These are phyloP conservation scores for Puma concolor DNA, from an alignment of 2,113 vertebrate genomes.

Conservation along the genomic window DNA sequence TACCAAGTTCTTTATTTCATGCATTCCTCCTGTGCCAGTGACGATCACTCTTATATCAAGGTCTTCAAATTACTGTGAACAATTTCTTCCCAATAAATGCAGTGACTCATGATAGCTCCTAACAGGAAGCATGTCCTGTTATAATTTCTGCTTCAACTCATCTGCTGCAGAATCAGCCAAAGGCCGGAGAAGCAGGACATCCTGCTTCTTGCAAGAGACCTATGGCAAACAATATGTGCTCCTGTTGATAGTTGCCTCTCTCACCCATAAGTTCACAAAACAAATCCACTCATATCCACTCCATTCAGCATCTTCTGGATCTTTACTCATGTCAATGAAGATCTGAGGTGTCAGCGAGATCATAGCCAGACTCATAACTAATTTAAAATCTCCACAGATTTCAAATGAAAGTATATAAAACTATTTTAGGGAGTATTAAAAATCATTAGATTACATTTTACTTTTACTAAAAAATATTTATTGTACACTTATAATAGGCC, in stretches of 20 bases:
- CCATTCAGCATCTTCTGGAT: neutral
- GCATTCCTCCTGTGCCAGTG: neutral
- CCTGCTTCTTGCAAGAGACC: neutral
- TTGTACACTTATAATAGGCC: neutral
- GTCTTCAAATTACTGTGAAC: neutral
- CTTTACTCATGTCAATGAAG: neutral
- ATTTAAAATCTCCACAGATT: neutral
- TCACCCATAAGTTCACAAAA: neutral
- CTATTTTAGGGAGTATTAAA: neutral
- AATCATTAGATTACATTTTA: neutral
- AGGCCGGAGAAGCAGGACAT: neutral
- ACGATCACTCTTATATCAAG: slow-evolving; percentile 4
- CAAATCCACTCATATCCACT: neutral
- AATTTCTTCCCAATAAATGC: slow-evolving; percentile 53
- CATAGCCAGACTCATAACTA: neutral
- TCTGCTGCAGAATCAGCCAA: neutral
- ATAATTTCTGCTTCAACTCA: neutral
- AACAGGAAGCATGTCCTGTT: neutral
- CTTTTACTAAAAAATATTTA: neutral
- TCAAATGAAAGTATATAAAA: slow-evolving; percentile 33
- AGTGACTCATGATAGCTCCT: neutral
- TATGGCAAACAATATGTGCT: neutral
- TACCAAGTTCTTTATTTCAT: slow-evolving; percentile 36
- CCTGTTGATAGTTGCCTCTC: neutral
- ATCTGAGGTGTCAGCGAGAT: neutral